phyloP scores from a whole-genome alignment of 1,140 invertebrate species.

The Triops cancriformis region DNA sequence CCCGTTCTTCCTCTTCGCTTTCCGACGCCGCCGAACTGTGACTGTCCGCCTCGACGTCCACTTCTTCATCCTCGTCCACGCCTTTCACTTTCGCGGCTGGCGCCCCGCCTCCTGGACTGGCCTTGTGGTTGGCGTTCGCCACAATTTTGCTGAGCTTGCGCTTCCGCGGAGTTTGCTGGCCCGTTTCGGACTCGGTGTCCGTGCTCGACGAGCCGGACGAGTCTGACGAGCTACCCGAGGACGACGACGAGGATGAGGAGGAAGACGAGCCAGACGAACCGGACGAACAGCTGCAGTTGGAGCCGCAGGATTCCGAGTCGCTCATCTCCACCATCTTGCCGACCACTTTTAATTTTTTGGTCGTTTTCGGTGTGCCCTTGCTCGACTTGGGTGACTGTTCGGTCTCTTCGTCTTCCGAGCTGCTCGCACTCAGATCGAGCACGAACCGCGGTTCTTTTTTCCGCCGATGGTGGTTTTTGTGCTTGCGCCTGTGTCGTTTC shows the following conservation, averaged over 20 bases:
- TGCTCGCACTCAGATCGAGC: conserved; percentile 24
- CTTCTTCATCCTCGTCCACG: conserved; percentile 22
- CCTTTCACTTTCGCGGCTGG: background rate
- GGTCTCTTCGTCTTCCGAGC: conserved; percentile 21
- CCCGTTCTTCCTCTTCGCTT: conserved; percentile 20
- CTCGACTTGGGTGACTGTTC: background rate
- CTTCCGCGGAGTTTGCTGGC: background rate
- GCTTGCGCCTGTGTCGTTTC: conserved; percentile 17
- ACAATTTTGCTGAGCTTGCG: background rate
- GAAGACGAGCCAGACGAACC: conserved; percentile 22
- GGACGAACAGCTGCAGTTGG: conserved; percentile 29
- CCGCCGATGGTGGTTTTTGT: conserved; percentile 23
- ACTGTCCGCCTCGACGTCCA: conserved; percentile 24
- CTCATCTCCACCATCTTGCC: conserved; percentile 18
- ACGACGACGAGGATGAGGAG: background rate
- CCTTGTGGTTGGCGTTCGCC: conserved; percentile 41
- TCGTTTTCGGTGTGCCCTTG: conserved; percentile 2
- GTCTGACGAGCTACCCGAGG: background rate
- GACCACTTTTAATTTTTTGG: conserved; percentile 11
- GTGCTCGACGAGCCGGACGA: background rate
- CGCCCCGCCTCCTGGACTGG: background rate
- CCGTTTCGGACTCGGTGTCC: background rate
- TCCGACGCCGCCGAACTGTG: conserved; percentile 21
- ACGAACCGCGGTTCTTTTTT: conserved; percentile 26
- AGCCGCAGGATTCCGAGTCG: conserved; percentile 24